phyloP scores from a whole-genome alignment of 1,140 invertebrate genomes.

The Procambarus clarkii region DNA sequence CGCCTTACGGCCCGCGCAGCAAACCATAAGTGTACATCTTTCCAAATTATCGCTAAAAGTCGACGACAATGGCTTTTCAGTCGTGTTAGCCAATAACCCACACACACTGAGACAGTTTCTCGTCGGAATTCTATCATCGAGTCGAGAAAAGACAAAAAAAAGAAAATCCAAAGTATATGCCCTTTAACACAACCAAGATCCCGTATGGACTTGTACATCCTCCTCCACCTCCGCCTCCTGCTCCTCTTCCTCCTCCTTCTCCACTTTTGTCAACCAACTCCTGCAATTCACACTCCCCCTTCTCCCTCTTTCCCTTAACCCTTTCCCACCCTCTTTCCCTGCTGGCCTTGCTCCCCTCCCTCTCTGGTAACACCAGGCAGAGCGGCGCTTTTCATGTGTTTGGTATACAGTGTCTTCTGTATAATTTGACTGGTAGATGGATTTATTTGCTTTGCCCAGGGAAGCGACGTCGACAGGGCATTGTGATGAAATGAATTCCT shows the following conservation, averaged over 20 bases:
- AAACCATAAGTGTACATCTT: background rate
- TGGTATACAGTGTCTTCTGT: constrained; percentile 16
- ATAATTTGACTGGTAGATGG: constrained; percentile 54
- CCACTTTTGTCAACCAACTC: background rate
- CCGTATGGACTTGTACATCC: background rate
- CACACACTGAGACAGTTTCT: background rate
- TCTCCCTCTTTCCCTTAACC: no score
- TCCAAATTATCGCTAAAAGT: background rate
- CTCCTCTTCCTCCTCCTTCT: background rate
- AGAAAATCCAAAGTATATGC: background rate
- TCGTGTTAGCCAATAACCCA: background rate
- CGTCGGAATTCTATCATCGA: background rate
- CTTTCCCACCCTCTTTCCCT: background rate
- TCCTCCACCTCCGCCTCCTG: background rate
- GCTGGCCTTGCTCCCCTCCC: background rate
- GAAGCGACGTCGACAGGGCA: constrained; percentile 36
- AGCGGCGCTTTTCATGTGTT: constrained; percentile 26
- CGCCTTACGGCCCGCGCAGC: background rate
- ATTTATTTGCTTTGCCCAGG: constrained; percentile 56
- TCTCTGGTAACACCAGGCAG: background rate
- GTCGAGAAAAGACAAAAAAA: background rate
- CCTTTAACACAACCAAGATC: background rate
- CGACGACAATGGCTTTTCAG: background rate
- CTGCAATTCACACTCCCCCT: background rate
- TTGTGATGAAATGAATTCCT: constrained; percentile 60